Evolutionary conservation across 2,888 invertebrate genomes (phyloP).

Genomic region (Euproctis similis): DNA sequence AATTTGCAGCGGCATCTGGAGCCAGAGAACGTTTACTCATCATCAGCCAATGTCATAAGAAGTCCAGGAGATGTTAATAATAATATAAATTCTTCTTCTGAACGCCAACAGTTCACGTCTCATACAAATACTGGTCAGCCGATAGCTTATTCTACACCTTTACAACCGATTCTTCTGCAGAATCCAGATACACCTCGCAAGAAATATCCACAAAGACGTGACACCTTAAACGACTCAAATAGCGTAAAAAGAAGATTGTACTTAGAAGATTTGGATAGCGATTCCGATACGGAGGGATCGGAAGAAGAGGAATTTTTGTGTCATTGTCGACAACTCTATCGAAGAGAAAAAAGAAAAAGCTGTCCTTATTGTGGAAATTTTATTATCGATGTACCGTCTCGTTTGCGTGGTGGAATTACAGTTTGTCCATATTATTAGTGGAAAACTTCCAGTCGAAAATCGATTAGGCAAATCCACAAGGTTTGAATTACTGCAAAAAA

Average conservation of each 20-base stretch:
- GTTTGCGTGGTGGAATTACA: conserved; percentile 12
- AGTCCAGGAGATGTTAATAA: too few species aligned
- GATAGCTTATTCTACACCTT: neutral
- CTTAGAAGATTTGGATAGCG: conserved; percentile 14
- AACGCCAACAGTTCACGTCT: neutral
- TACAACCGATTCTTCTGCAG: neutral
- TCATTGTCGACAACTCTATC: conserved; percentile 24
- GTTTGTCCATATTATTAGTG: conserved; percentile 23
- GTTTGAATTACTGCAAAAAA: too few species aligned
- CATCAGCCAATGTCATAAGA: too few species aligned
- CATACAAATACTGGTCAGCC: neutral
- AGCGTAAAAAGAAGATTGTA: conserved; percentile 9
- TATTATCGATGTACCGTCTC: conserved; percentile 9
- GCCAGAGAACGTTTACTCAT: too few species aligned
- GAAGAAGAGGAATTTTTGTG: conserved; percentile 23
- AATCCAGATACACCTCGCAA: conserved; percentile 1
- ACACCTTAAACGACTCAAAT: neutral
- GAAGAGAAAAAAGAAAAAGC: conserved; percentile 4
- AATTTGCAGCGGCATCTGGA: too few species aligned
- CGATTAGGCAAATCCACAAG: too few species aligned
- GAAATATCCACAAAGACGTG: neutral
- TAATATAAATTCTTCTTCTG: neutral
- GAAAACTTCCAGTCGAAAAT: too few species aligned
- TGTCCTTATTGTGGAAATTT: conserved; percentile 1
- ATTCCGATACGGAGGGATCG: conserved; percentile 4